These are phyloP conservation scores for Labeo calbasu DNA, from an alignment of 2,797 vertebrate species.

Conservation along the genomic window DNA sequence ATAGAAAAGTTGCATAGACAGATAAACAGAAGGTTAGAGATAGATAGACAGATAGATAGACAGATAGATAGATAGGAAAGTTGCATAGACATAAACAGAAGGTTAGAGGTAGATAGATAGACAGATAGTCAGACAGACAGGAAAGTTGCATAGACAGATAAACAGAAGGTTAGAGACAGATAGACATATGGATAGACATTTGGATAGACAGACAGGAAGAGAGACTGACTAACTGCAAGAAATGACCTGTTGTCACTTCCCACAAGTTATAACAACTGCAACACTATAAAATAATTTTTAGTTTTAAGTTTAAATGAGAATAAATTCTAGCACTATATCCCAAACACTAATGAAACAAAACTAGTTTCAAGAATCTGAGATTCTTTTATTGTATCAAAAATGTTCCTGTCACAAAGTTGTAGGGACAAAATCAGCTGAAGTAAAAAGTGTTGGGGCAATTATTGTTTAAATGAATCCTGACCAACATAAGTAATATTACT, in stretches of 20 bases:
- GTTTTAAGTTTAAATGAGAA: neutral
- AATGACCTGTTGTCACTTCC: neutral
- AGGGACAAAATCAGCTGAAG: neutral
- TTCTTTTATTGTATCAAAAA: neutral
- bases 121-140: neutral
- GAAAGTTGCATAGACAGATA: no score
- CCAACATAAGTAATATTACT: constrained; percentile 7
- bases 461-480: neutral
- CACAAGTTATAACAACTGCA: neutral
- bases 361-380: neutral
- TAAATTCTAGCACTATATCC: neutral
- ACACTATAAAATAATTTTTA: neutral
- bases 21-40: no score
- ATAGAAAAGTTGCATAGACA: no score
- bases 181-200: no score
- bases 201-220: no score
- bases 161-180: no score
- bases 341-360: neutral
- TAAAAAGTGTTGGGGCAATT: neutral
- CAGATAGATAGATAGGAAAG: neutral
- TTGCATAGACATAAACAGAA: no score
- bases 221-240: no score
- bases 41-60: no score
- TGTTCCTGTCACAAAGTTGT: no score
- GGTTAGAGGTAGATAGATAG: neutral